Evolutionary conservation across 1,140 invertebrate genomes (phyloP).

Genomic region (Conopomorpha cramerella): DNA sequence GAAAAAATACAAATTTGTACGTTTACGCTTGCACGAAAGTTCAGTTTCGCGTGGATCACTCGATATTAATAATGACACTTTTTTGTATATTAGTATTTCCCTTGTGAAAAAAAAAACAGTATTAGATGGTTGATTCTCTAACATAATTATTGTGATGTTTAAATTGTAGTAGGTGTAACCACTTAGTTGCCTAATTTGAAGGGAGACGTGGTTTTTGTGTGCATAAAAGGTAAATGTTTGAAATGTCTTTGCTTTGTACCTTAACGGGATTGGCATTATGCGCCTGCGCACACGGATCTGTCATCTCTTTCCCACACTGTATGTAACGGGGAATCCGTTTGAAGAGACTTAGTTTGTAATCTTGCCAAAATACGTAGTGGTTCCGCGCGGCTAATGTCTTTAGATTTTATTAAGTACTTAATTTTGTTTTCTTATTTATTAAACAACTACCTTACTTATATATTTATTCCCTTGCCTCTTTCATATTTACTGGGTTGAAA

Average conservation of each 20-base stretch:
- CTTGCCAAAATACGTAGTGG: constrained; percentile 28
- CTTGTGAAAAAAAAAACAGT: constrained; percentile 35
- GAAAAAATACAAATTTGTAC: too few species aligned
- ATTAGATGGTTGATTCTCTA: constrained; percentile 40
- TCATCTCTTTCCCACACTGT: too few species aligned
- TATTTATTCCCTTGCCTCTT: too few species aligned
- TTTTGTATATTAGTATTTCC: constrained; percentile 39
- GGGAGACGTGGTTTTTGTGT: neutral
- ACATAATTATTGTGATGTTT: constrained; percentile 36
- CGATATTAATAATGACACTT: neutral
- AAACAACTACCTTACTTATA: too few species aligned
- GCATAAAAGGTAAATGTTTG: too few species aligned
- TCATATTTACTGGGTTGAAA: too few species aligned
- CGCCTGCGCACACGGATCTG: too few species aligned
- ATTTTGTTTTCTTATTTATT: constrained; percentile 30
- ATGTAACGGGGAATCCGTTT: neutral
- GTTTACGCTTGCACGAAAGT: too few species aligned
- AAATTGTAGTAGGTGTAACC: constrained; percentile 15
- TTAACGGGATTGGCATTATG: too few species aligned
- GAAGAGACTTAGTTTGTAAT: constrained; percentile 5
- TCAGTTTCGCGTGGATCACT: too few species aligned
- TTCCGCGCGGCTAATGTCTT: constrained; percentile 14
- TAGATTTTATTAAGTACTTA: constrained; percentile 33
- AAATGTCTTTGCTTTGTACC: too few species aligned
- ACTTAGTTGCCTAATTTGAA: constrained; percentile 12